A percentile compares a stretch with the other conserved stretches of the same genome.
phyloP scores from a whole-genome alignment of 2,797 vertebrate species.

The Holocentrus rufus region DNA sequence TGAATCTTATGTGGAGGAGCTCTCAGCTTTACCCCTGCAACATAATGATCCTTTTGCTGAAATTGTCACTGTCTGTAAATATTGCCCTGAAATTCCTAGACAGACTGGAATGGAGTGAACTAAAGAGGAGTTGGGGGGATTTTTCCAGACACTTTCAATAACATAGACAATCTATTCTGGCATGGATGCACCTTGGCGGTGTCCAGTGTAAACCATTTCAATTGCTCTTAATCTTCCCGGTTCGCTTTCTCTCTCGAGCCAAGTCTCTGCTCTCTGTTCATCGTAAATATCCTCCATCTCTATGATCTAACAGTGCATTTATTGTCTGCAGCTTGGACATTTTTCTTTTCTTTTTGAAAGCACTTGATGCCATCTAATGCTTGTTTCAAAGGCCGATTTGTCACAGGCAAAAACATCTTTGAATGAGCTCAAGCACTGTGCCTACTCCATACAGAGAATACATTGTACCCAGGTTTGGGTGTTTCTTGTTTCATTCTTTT shows the following conservation, averaged over 20 bases:
- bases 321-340: conserved; percentile 39
- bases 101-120: conserved; percentile 62
- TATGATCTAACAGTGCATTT: conserved; percentile 49
- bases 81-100: conserved; percentile 71
- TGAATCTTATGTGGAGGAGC: background rate
- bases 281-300: conserved; percentile 59
- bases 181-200: conserved; percentile 53
- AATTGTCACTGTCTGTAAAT: conserved; percentile 64
- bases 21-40: conserved; percentile 15
- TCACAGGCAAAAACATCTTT: conserved; percentile 38
- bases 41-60: conserved; percentile 26
- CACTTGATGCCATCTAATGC: conserved; percentile 26
- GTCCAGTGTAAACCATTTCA: conserved; percentile 70
- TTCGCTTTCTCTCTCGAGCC: conserved; percentile 42
- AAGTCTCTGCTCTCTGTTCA: conserved; percentile 28
- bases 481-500: conserved; percentile 9
- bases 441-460: background rate
- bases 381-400: conserved; percentile 9
- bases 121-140: conserved; percentile 48
- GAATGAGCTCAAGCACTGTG: conserved; percentile 25
- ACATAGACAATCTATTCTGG: conserved; percentile 79
- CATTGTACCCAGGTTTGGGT: background rate
- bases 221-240: conserved; percentile 56
- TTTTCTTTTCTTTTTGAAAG: conserved; percentile 55
- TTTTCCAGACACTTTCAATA: conserved; percentile 83